Conservation (phyloP, 2,113 vertebrate species). For the Psammodynastes pulverulentus region DNA sequence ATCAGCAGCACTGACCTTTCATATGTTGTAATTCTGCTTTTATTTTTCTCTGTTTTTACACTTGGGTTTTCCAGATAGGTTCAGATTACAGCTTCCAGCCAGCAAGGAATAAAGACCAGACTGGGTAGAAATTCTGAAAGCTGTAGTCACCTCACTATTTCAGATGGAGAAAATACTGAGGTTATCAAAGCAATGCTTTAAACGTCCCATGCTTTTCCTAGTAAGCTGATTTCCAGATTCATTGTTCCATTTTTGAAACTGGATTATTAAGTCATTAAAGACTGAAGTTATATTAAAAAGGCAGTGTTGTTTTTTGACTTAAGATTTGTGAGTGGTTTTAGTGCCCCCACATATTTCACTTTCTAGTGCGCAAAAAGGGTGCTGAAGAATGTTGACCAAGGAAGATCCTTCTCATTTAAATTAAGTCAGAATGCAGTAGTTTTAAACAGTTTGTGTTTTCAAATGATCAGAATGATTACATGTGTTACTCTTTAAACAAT, state of each 20-base stretch:
- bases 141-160: background rate
- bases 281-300: background rate
- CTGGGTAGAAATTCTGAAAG: background rate
- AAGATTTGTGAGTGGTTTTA: background rate
- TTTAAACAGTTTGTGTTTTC: background rate
- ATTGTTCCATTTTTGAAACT: background rate
- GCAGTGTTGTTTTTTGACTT: background rate
- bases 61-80: background rate
- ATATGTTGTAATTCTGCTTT: background rate
- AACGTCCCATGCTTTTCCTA: background rate
- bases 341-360: background rate
- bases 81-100: background rate
- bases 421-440: background rate
- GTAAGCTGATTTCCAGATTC: background rate
- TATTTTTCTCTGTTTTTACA: background rate
- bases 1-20: background rate
- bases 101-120: background rate
- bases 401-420: background rate
- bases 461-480: background rate
- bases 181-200: background rate
- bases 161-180: background rate
- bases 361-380: background rate
- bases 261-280: background rate
- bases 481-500: background rate
- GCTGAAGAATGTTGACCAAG: background rate